A percentile compares a stretch with the other conserved stretches of the same genome.
Evolutionary conservation across 2,113 vertebrate species (phyloP).

Genomic region (Oncorhynchus clarkii): DNA sequence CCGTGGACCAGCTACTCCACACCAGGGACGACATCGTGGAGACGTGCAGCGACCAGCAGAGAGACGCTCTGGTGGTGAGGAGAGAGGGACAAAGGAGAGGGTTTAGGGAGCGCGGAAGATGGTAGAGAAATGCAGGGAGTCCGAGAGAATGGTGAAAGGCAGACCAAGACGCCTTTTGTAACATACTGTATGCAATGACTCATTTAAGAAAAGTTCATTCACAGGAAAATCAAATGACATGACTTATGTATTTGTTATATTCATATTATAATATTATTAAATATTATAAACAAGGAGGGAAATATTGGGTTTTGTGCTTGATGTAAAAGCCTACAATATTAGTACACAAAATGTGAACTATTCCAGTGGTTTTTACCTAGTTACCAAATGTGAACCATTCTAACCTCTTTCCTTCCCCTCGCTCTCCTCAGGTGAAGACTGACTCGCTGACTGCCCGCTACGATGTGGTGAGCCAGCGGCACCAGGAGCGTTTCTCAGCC

Average conservation of each 20-base stretch:
- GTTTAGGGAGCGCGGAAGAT: neutral
- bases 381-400: no score
- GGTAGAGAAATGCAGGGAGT: neutral
- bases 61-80: constrained; percentile 82
- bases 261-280: no score
- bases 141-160: neutral
- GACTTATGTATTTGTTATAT: no score
- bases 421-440: constrained; percentile 82
- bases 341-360: neutral
- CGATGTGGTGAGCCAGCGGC: constrained; percentile 84
- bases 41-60: constrained; percentile 89
- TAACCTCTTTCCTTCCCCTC: neutral
- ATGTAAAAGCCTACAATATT: no score
- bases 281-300: no score
- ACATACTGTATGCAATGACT: no score
- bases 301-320: no score
- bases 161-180: no score
- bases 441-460: constrained; percentile 86
- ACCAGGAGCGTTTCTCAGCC: constrained; percentile 89
- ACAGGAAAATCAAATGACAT: no score
- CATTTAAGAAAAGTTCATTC: no score
- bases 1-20: constrained; percentile 88
- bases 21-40: constrained; percentile 88
- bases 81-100: neutral
- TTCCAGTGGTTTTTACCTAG: neutral